A percentile compares a stretch with the other conserved stretches of the same genome.
Conservation (phyloP, 2,113 vertebrate genomes). For the Scophthalmus maximus region DNA sequence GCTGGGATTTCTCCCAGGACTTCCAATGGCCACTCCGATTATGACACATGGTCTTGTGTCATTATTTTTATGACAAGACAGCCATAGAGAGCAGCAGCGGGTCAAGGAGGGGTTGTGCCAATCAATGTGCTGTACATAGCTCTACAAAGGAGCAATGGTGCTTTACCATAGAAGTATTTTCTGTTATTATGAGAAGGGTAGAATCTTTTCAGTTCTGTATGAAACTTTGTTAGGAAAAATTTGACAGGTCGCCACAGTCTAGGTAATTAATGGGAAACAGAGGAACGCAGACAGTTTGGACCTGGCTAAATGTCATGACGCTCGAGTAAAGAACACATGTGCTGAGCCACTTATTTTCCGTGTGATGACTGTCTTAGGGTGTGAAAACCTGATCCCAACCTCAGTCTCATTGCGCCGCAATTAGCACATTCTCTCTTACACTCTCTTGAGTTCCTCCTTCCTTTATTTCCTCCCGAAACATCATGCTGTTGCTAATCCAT, state of each 20-base stretch:
- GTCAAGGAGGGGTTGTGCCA: neutral
- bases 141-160: too few species aligned
- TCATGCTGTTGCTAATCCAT: slow-evolving; percentile 56
- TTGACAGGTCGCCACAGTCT: neutral
- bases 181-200: neutral
- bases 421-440: slow-evolving; percentile 25
- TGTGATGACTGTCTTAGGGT: slow-evolving; percentile 6
- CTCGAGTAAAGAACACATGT: neutral
- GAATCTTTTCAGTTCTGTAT: too few species aligned
- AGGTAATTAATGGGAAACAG: neutral
- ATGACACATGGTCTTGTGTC: neutral
- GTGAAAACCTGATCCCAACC: slow-evolving; percentile 23
- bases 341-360: neutral
- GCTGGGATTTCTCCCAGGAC: neutral
- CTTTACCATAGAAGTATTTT: too few species aligned
- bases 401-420: slow-evolving; percentile 10
- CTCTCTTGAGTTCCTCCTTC: slow-evolving; percentile 23
- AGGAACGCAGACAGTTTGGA: neutral
- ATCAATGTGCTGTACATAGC: too few species aligned
- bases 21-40: neutral
- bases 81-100: neutral
- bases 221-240: too few species aligned
- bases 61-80: neutral
- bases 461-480: slow-evolving; percentile 50
- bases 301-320: neutral